Base-by-base conservation (phyloP, 2,888 invertebrate species). In the Colostygia pectinataria region DNA sequence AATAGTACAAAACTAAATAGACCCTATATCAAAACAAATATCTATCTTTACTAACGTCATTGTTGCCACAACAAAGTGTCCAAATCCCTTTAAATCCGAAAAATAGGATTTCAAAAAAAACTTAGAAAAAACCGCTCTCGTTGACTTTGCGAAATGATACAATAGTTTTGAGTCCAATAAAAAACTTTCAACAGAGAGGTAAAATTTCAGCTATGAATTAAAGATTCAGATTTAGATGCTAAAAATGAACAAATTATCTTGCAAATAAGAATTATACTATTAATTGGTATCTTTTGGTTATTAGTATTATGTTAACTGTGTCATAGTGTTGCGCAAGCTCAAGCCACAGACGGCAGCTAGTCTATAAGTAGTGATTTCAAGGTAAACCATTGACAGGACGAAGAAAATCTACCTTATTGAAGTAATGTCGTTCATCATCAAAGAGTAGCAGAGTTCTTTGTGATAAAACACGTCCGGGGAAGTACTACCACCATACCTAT, bases 41-140 rank as follows among this genome's bases (percentile, higher is more conserved):
- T 77, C 74, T 68, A 70, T 82, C 78, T 83, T 70, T 68, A 78
- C 80, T 81, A 82, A 75, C 65, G 77, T 80, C 80, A 85, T 88
- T 90, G 88, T 90, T 90, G 85, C 83, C 82, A 85, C 86, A 90
- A 89, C 86, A 90, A 83, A 84, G 84, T 89, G 80, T 84, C 84
- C 77, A 86, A 89, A 88, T 89, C 90, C 90, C 71, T 83, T 86
- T 78, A 86, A 90, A 89, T 85, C 87, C 86, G 85, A 86, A 80
- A 89, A 90, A 89, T 86, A 79, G 83, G 87, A 85, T 87, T 89
- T 83, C 58, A 74, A 77, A 83, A 84, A 81, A 45, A 25, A 45
- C 48, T 42, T 50, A 64, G 7, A 72, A 77, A 82, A 82, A 77
- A 71, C 57, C 51, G 57, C 68, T 68, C 88, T 90, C 86, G 86